These are phyloP conservation scores for Pinna nobilis DNA, from an alignment of 1,140 invertebrate genomes.

Conservation along the genomic window DNA sequence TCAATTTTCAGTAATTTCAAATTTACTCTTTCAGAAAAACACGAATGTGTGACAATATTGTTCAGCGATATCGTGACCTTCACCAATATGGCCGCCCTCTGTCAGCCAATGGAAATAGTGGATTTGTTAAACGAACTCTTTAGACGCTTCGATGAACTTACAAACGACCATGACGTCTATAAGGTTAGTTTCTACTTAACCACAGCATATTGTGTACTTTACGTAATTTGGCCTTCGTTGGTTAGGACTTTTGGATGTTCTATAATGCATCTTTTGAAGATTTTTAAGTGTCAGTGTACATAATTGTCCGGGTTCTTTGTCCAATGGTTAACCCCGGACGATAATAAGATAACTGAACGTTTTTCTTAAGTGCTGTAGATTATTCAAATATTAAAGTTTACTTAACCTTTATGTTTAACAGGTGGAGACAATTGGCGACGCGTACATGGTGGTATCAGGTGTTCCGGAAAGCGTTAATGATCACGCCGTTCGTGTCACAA, in stretches of 20 bases:
- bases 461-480: conserved; percentile 45
- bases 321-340: not conserved
- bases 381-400: not conserved
- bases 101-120: conserved; percentile 75
- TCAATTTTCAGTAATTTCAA: too few species aligned
- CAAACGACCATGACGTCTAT: conserved; percentile 63
- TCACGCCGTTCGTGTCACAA: conserved; percentile 54
- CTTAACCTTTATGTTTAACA: not conserved
- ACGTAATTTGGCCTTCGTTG: too few species aligned
- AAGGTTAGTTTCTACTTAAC: conserved; percentile 64
- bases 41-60: conserved; percentile 73
- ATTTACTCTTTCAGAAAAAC: conserved; percentile 68
- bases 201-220: too few species aligned
- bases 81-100: conserved; percentile 75
- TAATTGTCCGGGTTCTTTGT: too few species aligned
- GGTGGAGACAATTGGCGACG: conserved; percentile 65
- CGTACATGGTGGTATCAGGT: conserved; percentile 77
- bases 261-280: too few species aligned
- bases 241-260: too few species aligned
- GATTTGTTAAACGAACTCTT: conserved; percentile 76
- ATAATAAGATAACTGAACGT: not conserved
- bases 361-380: not conserved
- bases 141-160: conserved; percentile 70
- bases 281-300: too few species aligned
- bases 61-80: conserved; percentile 77